These are phyloP conservation scores for Budorcas taxicolor DNA, from an alignment of 2,113 vertebrate species.

Conservation along the genomic window DNA sequence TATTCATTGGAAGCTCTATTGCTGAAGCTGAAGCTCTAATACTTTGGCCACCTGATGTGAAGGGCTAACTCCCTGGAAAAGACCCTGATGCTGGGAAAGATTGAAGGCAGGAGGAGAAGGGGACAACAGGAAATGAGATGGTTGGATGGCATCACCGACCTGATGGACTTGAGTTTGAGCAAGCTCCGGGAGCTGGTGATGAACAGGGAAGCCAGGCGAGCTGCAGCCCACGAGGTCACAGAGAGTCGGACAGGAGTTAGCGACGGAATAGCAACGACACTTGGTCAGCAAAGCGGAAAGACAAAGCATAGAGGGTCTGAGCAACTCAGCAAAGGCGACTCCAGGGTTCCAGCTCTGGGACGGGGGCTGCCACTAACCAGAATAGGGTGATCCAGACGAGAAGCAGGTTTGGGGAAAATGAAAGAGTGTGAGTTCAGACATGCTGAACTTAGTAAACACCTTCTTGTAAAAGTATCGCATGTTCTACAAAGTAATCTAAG, in stretches of 20 bases:
- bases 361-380: too few species aligned
- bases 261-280: background rate
- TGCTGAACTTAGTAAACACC: background rate
- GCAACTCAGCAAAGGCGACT: background rate
- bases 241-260: background rate
- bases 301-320: background rate
- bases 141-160: background rate
- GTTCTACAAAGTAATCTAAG: background rate
- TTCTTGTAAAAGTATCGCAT: background rate
- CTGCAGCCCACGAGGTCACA: rapidly evolving
- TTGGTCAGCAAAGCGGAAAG: background rate
- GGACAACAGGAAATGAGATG: background rate
- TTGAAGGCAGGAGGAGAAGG: background rate
- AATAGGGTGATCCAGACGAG: background rate
- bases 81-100: background rate
- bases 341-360: background rate
- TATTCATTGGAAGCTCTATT: background rate
- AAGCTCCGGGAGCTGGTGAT: background rate
- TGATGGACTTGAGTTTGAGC: background rate
- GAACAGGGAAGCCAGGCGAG: background rate
- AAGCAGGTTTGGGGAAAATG: background rate
- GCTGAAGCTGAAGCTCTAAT: background rate
- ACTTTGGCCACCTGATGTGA: background rate
- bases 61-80: background rate
- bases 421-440: background rate